Percentiles rank a stretch among this genome's conserved stretches.
phyloP scores from a whole-genome alignment of 2,888 invertebrate species.

The Tetropium fuscum region DNA sequence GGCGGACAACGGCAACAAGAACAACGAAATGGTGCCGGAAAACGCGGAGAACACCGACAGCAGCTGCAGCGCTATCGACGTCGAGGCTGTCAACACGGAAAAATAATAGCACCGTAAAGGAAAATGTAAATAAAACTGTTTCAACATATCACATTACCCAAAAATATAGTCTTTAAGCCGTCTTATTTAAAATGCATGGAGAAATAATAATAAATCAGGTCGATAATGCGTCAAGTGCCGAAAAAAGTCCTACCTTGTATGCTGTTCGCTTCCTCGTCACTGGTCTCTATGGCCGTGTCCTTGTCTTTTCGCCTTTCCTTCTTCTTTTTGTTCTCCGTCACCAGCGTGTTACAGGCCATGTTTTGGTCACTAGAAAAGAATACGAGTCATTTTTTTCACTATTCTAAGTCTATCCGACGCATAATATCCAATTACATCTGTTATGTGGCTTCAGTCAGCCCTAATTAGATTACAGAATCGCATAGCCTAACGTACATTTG shows the following conservation, averaged over 20 bases:
- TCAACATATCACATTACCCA: background rate
- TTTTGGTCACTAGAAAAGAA: conserved; percentile 61
- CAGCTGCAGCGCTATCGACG: conserved; percentile 56
- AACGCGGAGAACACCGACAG: conserved; percentile 46
- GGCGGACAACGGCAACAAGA: conserved; percentile 62
- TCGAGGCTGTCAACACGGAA: conserved; percentile 53
- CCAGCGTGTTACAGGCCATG: conserved; percentile 57
- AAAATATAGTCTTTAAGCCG: too few species aligned
- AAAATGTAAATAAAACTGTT: too few species aligned
- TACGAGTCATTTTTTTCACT: conserved; percentile 28
- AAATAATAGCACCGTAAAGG: conserved; percentile 22
- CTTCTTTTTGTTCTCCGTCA: conserved; percentile 71
- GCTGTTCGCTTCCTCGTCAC: conserved; percentile 71
- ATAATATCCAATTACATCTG: too few species aligned
- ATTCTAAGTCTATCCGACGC: too few species aligned
- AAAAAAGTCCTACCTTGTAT: conserved; percentile 68
- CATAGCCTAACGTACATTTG: too few species aligned
- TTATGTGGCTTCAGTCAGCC: too few species aligned
- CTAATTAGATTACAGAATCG: too few species aligned
- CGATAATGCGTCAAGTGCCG: too few species aligned
- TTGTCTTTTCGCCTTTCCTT: conserved; percentile 71
- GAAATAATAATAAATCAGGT: too few species aligned
- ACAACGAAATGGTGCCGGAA: conserved; percentile 59
- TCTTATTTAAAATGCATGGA: too few species aligned
- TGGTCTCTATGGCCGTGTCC: conserved; percentile 69